Conservation (phyloP, 2,113 vertebrate species). For the Pogonocichla stellata region DNA sequence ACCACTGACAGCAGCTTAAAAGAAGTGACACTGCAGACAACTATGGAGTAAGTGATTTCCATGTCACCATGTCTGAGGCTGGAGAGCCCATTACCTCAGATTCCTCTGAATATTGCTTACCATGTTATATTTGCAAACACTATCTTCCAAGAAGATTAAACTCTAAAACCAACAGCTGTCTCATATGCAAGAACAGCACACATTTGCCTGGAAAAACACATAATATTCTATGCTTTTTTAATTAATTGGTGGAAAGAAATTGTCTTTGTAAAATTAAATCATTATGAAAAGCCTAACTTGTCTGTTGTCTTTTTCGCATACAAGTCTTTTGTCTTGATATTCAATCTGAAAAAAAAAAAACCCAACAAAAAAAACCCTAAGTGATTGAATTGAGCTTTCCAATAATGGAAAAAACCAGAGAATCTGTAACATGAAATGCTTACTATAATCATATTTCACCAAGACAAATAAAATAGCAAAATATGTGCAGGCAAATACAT, state of each 20-base stretch:
- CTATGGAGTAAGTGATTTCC: not conserved
- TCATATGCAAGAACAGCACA: not conserved
- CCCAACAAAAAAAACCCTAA: not conserved
- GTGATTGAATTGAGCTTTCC: not conserved
- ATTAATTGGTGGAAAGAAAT: not conserved
- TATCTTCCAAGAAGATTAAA: not conserved
- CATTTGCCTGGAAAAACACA: not conserved
- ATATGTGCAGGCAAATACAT: accelerated
- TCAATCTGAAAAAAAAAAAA: not conserved
- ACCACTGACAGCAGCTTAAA: not conserved
- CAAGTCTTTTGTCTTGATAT: not conserved
- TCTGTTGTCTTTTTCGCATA: not conserved
- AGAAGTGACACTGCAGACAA: not conserved
- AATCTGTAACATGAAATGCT: not conserved
- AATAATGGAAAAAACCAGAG: not conserved
- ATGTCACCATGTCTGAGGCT: not conserved
- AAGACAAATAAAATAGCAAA: not conserved
- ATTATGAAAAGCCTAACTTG: not conserved
- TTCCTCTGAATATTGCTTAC: not conserved
- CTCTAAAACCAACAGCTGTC: not conserved
- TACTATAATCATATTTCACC: not conserved
- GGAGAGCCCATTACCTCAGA: not conserved
- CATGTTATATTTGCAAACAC: not conserved
- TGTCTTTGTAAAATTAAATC: not conserved
- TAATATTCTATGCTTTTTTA: not conserved